phyloP scores from a whole-genome alignment of 2,113 vertebrate species.

The Percopsis transmontana region DNA sequence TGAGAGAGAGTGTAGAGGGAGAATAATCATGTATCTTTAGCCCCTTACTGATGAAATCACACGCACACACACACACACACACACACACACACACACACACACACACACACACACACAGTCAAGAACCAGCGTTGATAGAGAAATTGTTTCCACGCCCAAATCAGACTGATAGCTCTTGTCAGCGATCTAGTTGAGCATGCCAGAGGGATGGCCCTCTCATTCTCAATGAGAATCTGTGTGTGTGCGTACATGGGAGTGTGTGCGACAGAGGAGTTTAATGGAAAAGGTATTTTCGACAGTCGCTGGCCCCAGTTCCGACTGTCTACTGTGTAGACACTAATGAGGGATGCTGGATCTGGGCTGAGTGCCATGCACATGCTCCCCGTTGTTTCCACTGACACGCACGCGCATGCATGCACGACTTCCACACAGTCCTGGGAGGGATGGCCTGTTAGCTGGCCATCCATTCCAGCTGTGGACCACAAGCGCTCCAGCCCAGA shows the following conservation, averaged over 20 bases:
- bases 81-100: not conserved
- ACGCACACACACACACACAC: not conserved
- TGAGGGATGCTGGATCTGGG: slow-evolving; percentile 8
- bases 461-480: slow-evolving; percentile 22
- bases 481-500: not conserved
- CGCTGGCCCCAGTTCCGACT: not conserved
- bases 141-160: not conserved
- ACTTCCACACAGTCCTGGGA: not conserved
- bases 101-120: not conserved
- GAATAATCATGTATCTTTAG: not conserved
- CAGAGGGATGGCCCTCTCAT: not conserved
- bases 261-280: slow-evolving; percentile 2
- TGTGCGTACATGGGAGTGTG: not conserved
- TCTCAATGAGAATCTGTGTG: not conserved
- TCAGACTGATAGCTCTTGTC: not conserved
- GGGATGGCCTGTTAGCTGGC: slow-evolving; percentile 19
- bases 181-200: not conserved
- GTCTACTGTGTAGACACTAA: slow-evolving; percentile 9
- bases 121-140: slow-evolving; percentile 17
- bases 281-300: slow-evolving; percentile 4
- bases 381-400: not conserved
- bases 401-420: slow-evolving; percentile 27
- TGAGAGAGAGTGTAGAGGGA: not conserved
- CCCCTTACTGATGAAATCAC: not conserved
- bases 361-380: not conserved